These are phyloP conservation scores for Xiphophorus birchmanni DNA, from an alignment of 2,797 vertebrate species.

Conservation along the genomic window DNA sequence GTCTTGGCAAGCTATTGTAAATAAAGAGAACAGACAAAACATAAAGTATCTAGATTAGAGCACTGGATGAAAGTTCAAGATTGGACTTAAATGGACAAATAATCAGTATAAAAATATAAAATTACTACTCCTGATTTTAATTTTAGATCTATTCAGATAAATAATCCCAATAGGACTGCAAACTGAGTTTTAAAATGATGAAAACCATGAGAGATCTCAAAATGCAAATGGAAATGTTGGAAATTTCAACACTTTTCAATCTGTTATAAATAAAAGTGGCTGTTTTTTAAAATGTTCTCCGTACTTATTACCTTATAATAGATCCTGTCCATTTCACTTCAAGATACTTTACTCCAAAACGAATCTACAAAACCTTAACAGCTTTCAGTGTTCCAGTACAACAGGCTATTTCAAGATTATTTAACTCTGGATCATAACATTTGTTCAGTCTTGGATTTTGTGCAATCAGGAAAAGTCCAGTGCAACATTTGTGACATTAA, in stretches of 20 bases:
- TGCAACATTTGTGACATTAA: slow-evolving; percentile 87
- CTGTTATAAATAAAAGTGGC: background rate
- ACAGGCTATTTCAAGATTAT: background rate
- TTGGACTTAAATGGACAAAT: background rate
- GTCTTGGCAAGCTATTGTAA: background rate
- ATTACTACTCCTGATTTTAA: background rate
- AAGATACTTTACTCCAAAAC: background rate
- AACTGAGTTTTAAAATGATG: background rate
- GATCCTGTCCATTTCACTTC: background rate
- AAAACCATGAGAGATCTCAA: background rate
- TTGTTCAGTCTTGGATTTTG: background rate
- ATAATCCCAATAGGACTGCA: background rate
- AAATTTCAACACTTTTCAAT: background rate
- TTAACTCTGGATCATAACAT: background rate
- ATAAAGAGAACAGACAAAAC: background rate
- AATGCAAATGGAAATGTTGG: background rate
- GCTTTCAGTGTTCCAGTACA: background rate
- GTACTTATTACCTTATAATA: background rate
- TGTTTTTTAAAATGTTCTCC: background rate
- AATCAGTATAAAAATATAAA: background rate
- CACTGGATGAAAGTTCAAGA: background rate
- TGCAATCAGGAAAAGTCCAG: slow-evolving; percentile 82
- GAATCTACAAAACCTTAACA: background rate
- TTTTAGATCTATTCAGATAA: background rate
- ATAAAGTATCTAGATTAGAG: background rate